Evolutionary conservation across 1,140 invertebrate genomes (phyloP), one percentile per base, ranked within the genome.

Genomic region (Parapsyche elsis): DNA sequence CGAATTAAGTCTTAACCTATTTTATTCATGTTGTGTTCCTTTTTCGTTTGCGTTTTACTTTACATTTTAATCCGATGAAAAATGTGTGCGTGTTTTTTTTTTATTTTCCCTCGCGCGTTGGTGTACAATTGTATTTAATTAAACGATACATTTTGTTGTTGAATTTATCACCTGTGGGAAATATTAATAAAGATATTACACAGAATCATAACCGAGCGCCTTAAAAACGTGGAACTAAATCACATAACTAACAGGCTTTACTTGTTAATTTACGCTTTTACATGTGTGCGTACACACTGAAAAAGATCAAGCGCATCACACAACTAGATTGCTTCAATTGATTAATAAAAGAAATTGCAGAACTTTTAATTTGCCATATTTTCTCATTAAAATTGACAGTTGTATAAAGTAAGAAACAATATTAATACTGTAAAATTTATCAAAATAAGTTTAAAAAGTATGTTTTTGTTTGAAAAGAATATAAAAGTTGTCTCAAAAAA

Each of bases 231-330:
- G 46, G 53, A 75, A 75, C 73, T 75, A 75, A 75, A 75, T 75
- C 73, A 75, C 73, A 78, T 78, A 78, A 78, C 76, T 78, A 78
- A 78, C 76, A 26, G 61, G 64, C 61, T 78, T 76, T 71, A 71
- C 44, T 71, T 78, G 76, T 78, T 78, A 78, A 78, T 71, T 78
- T 78, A 78, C 61, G 24, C 23, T 53, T 57, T 75, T 75, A 75
- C 73, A 75, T 75, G 73, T 75, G 49, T 75, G 73, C 73, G 49
- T 75, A 75, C 73, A 75, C n/a, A 26, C 9, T 75, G 16, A 14
- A 24, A 9, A 30, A 57, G 1, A 57, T 57, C 5, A 45, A 49
- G 14, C 45, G 5, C 26, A 75, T 75, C 73, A 75, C 73, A 57
- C 23, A 10, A 23, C 0, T 5, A 75, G 46, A 16, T 75, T 14